Base-by-base conservation (phyloP, 2,797 vertebrate genomes). In the Strix occidentalis region DNA sequence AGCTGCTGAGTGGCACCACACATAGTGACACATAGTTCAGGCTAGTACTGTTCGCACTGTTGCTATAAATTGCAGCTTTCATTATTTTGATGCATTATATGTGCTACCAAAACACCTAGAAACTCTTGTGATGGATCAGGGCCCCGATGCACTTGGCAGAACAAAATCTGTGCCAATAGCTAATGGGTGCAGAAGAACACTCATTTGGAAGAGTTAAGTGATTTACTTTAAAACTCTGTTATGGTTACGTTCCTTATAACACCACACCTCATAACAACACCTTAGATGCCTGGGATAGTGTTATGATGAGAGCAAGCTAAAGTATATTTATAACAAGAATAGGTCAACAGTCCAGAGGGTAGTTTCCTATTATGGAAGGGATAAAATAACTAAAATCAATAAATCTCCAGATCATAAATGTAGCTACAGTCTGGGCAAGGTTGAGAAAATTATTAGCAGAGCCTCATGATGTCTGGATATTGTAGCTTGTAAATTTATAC, bases 381-480 rank as follows among this genome's bases (percentile, higher is more conserved):
- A 98, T 98, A 98, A 98, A 98, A 97, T 97, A 98, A 97, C 96
- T 96, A 95, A 98, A 98, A 98, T 98, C 98, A 98, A 98, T 98
- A 98, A 98, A 98, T 98, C 97, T 98, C 95, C 95, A 97, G 97
- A 98, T 98, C 98, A 98, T 98, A 98, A 98, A 98, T 98, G 97
- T 98, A 97, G 97, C 97, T 98, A 96, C 89, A 97, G 97, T 97
- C 97, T 98, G 97, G 96, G 98, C 96, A 97, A 97, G 96, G 93
- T 97, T 98, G 97, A 97, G 97, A 97, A 98, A 98, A 98, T 98
- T 98, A 98, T 98, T 98, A 98, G 97, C 97, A 84, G 95, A 97
- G 96, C 92, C 94, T 98, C 97, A 80, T 81, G 97, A 97, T 97
- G 98, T 98, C 98, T 98, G 98, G 98, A 97, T 98, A 98, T 97